Evolutionary conservation across 2,888 invertebrate genomes (phyloP).

Genomic region (Creontiades dilutus): DNA sequence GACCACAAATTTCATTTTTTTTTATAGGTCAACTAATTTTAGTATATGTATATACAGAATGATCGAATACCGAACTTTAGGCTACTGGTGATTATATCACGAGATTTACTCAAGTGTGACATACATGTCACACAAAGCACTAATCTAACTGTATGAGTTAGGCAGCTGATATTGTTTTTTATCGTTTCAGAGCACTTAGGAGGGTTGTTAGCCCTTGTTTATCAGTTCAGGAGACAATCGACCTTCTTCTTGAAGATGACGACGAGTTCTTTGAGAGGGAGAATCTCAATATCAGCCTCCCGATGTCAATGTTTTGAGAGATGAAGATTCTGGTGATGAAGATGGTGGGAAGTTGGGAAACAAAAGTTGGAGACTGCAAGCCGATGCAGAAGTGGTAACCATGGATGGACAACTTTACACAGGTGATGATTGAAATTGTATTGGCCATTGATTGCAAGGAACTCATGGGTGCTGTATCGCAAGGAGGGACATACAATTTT

Average conservation of each 20-base stretch:
- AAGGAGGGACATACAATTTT: not conserved
- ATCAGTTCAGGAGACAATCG: conserved; percentile 39
- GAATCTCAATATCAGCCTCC: not conserved
- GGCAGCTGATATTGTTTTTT: no score
- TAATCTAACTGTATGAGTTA: not conserved
- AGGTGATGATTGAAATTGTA: not conserved
- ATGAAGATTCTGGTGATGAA: conserved; percentile 40
- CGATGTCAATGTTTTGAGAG: not conserved
- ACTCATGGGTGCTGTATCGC: not conserved
- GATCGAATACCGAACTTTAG: not conserved
- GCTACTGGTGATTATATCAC: not conserved
- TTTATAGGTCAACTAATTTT: not conserved
- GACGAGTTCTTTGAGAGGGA: conserved; percentile 11
- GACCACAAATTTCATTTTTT: no score
- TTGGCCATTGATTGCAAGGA: not conserved
- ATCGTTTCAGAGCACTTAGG: not conserved
- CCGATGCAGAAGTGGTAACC: conserved; percentile 18
- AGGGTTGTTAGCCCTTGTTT: not conserved
- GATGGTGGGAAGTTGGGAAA: not conserved
- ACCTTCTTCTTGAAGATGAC: conserved; percentile 7
- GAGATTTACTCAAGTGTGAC: not conserved
- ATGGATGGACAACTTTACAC: no score
- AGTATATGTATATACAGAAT: no score
- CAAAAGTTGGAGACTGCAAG: not conserved
- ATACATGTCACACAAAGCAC: conserved; percentile 34